phyloP scores from a whole-genome alignment of 2,113 vertebrate genomes.

The Tragelaphus scriptus region DNA sequence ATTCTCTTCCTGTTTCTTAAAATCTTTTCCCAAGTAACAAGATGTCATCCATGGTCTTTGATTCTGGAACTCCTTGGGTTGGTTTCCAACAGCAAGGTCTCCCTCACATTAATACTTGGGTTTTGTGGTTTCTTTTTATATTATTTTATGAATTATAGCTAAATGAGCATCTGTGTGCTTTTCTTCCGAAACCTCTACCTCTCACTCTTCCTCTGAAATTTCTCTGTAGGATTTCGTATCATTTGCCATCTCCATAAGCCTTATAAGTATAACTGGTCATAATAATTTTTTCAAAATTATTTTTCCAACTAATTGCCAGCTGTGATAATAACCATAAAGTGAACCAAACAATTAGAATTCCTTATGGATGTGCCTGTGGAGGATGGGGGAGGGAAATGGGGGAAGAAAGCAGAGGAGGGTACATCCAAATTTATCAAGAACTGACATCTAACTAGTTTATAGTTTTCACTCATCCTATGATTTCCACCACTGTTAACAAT shows the following conservation, averaged over 20 bases:
- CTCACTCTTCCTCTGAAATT: background rate
- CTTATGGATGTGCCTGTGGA: background rate
- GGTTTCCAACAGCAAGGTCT: background rate
- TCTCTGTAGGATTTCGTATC: background rate
- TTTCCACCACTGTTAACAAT: background rate
- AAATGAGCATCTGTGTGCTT: background rate
- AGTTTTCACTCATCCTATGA: background rate
- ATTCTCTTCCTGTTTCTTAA: background rate
- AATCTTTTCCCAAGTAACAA: background rate
- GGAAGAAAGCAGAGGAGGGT: background rate
- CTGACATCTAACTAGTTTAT: background rate
- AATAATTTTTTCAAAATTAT: constrained; percentile 13
- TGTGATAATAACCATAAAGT: background rate
- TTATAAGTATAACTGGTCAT: background rate
- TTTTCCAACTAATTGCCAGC: constrained; percentile 2
- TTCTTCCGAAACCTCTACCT: background rate
- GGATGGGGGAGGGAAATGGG: rapidly evolving
- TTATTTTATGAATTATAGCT: background rate
- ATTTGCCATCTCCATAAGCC: background rate
- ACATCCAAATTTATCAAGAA: background rate
- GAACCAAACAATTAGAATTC: background rate
- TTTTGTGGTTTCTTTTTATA: background rate
- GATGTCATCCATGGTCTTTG: background rate
- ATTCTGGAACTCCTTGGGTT: background rate
- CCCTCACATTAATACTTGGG: background rate